phyloP scores from a whole-genome alignment of 37 sponge, comb jelly and placozoan genomes.

The Theonella swinhoei region DNA sequence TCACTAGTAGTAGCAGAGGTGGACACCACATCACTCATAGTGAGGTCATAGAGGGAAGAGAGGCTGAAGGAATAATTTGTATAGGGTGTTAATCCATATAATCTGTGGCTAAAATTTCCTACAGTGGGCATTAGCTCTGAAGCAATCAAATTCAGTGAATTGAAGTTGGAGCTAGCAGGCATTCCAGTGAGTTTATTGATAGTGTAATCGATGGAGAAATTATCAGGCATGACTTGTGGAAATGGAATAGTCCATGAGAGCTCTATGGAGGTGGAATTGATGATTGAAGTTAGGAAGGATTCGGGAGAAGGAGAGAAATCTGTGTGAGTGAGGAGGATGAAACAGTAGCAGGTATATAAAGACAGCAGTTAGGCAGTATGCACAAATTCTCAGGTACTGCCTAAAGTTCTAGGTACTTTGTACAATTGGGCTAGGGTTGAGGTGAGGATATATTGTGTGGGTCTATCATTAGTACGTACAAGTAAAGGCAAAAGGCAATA shows the following conservation, averaged over 20 bases:
- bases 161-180: not conserved
- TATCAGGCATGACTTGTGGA: slow-evolving; percentile 7
- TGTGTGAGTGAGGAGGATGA: too few relatives aligned
- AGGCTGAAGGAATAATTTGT: not conserved
- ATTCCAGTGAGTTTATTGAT: slow-evolving; percentile 18
- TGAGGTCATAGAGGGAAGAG: not conserved
- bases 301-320: not conserved
- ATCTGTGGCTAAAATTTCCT: not conserved
- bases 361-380: too few relatives aligned
- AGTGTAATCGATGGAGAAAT: slow-evolving; percentile 9
- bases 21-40: not conserved
- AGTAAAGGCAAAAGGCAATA: too few relatives aligned
- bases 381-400: too few relatives aligned
- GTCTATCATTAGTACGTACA: too few relatives aligned
- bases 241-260: slow-evolving; percentile 29
- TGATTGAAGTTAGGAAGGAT: not conserved
- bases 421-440: too few relatives aligned
- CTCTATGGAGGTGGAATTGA: not conserved
- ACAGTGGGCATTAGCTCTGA: too few relatives aligned
- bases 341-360: too few relatives aligned
- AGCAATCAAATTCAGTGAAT: not conserved
- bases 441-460: too few relatives aligned
- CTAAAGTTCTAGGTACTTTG: too few relatives aligned
- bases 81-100: not conserved
- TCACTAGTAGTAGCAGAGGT: not conserved